These are phyloP conservation scores for Limenitis arthemis DNA, from an alignment of 2,888 invertebrate genomes.

Conservation along the genomic window DNA sequence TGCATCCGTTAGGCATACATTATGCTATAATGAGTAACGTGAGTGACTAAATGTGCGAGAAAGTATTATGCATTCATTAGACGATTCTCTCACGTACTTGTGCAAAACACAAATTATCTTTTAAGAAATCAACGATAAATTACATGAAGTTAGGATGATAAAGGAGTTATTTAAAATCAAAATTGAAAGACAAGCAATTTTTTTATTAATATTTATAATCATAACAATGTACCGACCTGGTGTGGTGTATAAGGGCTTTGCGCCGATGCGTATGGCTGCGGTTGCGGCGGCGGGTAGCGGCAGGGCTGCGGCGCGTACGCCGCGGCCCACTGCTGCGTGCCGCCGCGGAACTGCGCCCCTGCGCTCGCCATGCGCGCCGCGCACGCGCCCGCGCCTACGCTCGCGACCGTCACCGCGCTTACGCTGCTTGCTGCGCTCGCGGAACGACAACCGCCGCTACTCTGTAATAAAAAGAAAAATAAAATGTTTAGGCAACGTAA, in stretches of 20 bases:
- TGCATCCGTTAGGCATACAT: slow-evolving; percentile 21
- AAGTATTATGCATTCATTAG: slow-evolving; percentile 10
- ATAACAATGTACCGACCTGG: slow-evolving; percentile 43
- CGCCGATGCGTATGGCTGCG: slow-evolving; percentile 58
- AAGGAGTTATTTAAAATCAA: too few species aligned
- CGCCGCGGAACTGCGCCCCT: slow-evolving; percentile 67
- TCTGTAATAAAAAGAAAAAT: slow-evolving; percentile 52
- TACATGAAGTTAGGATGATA: too few species aligned
- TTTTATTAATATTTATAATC: not conserved
- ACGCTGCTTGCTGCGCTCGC: slow-evolving; percentile 61
- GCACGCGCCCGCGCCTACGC: slow-evolving; percentile 67
- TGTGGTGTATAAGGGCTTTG: slow-evolving; percentile 62
- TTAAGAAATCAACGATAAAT: not conserved
- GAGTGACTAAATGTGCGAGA: slow-evolving; percentile 16
- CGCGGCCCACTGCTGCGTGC: slow-evolving; percentile 66
- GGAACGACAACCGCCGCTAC: slow-evolving; percentile 62
- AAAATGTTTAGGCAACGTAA: too few species aligned
- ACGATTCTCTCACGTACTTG: slow-evolving; percentile 5
- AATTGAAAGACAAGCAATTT: not conserved
- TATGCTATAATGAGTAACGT: slow-evolving; percentile 24
- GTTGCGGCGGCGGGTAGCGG: slow-evolving; percentile 68
- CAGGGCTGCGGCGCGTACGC: slow-evolving; percentile 66
- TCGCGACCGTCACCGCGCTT: slow-evolving; percentile 63
- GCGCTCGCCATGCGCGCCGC: slow-evolving; percentile 71
- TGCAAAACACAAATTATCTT: not conserved